A percentile compares a stretch with the other conserved stretches of the same genome.
phyloP scores from a whole-genome alignment of 2,797 vertebrate species.

The Tragelaphus oryx region DNA sequence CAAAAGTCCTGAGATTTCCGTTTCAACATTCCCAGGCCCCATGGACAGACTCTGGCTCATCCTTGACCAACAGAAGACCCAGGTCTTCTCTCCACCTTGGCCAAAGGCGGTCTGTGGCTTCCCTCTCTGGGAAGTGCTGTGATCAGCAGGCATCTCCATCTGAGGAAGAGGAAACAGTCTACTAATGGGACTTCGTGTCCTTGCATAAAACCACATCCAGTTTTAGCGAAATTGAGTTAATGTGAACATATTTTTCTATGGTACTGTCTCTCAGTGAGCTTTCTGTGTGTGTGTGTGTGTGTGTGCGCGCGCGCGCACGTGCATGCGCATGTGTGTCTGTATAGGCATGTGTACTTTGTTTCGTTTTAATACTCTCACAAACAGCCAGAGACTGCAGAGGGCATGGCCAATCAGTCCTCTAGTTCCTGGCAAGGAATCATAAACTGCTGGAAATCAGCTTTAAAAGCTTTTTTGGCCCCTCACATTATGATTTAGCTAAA shows the following conservation, averaged over 20 bases:
- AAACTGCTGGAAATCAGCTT: constrained; percentile 73
- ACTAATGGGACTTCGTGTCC: constrained; percentile 14
- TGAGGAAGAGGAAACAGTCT: constrained; percentile 27
- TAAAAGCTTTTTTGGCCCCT: constrained; percentile 73
- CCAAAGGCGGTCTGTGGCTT: neutral
- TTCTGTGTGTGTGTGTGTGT: neutral
- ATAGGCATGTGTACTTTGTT: constrained; percentile 31
- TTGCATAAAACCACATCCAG: neutral
- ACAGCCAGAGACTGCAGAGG: constrained; percentile 63
- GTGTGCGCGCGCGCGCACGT: accelerated
- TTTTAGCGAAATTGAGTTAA: constrained; percentile 37
- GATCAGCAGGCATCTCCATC: neutral
- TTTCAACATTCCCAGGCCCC: neutral
- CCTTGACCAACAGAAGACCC: neutral
- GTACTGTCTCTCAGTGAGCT: neutral
- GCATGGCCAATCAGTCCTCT: constrained; percentile 53
- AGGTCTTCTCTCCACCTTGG: neutral
- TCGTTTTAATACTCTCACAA: constrained; percentile 59
- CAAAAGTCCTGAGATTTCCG: neutral
- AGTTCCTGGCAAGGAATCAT: constrained; percentile 64
- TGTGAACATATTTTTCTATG: neutral
- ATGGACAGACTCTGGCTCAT: neutral
- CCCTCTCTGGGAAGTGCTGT: neutral
- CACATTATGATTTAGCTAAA: constrained; percentile 66
- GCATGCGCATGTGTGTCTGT: neutral